These are phyloP conservation scores for Athripsodes cinereus DNA, from an alignment of 2,888 invertebrate species.

Conservation along the genomic window DNA sequence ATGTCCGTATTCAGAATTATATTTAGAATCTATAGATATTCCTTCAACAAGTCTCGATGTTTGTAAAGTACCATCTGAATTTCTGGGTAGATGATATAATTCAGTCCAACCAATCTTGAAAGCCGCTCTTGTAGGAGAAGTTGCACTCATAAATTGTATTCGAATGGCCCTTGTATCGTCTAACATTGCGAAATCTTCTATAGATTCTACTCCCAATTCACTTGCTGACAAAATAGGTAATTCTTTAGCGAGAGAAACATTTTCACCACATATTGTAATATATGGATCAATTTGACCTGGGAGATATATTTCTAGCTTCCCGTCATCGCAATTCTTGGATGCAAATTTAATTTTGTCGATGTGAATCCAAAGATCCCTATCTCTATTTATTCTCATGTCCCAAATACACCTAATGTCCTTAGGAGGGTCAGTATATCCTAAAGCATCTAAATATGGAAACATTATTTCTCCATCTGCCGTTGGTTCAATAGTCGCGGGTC, in stretches of 20 bases:
- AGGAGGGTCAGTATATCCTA: slow-evolving; percentile 63
- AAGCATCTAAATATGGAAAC: slow-evolving; percentile 77
- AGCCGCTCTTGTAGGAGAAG: slow-evolving; percentile 75
- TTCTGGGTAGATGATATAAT: slow-evolving; percentile 77
- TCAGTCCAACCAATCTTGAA: slow-evolving; percentile 91
- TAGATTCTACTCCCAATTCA: slow-evolving; percentile 61
- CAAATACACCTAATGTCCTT: slow-evolving; percentile 70
- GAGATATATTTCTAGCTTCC: slow-evolving; percentile 75
- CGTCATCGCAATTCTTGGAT: slow-evolving; percentile 79
- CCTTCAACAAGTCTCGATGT: slow-evolving; percentile 69
- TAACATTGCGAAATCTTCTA: slow-evolving; percentile 48
- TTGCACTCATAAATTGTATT: slow-evolving; percentile 68
- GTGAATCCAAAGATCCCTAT: slow-evolving; percentile 80
- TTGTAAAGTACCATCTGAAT: slow-evolving; percentile 73
- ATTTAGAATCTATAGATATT: slow-evolving; percentile 36
- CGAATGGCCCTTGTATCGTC: slow-evolving; percentile 59
- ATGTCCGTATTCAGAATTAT: slow-evolving; percentile 34
- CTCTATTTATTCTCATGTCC: slow-evolving; percentile 75
- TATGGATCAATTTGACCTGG: slow-evolving; percentile 69
- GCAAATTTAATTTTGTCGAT: slow-evolving; percentile 83
- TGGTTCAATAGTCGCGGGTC: slow-evolving; percentile 73
- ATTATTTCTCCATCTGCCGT: slow-evolving; percentile 81
- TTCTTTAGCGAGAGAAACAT: slow-evolving; percentile 73
- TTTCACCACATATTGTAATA: slow-evolving; percentile 79
- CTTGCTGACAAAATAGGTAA: slow-evolving; percentile 74